Conservation (phyloP, 1,140 invertebrate species). For the Sinonovacula constricta region DNA sequence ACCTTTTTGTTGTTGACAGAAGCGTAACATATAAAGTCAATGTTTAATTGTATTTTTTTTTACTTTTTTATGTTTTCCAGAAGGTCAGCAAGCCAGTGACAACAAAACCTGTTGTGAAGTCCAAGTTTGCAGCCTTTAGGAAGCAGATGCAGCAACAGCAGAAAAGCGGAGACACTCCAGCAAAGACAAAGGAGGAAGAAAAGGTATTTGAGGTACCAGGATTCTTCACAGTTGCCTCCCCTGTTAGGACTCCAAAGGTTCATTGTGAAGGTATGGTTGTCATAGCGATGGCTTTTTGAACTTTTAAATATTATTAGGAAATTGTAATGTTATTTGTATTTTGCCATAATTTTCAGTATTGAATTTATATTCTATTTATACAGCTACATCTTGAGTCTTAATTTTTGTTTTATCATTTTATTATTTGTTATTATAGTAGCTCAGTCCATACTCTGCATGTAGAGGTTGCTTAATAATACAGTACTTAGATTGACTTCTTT, state of each 20-base stretch:
- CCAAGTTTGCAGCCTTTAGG: conserved; percentile 76
- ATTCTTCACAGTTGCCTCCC: conserved; percentile 75
- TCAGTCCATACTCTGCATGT: too few species aligned
- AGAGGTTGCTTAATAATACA: too few species aligned
- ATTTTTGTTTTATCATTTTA: too few species aligned
- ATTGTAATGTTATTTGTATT: too few species aligned
- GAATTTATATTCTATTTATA: too few species aligned
- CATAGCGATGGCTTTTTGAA: too few species aligned
- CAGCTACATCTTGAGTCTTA: too few species aligned
- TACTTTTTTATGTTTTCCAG: conserved; percentile 56
- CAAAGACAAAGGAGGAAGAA: conserved; percentile 27
- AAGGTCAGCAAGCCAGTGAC: conserved; percentile 50
- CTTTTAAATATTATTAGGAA: too few species aligned
- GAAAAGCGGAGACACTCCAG: conserved; percentile 2
- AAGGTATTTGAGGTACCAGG: conserved; percentile 74
- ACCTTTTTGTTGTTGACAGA: not conserved
- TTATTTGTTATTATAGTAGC: too few species aligned
- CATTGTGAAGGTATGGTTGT: conserved; percentile 71
- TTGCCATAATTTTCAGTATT: too few species aligned
- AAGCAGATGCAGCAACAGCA: conserved; percentile 68
- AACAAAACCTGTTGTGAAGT: conserved; percentile 64
- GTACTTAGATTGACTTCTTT: too few species aligned
- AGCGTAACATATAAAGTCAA: not conserved
- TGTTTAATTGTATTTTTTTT: too few species aligned
- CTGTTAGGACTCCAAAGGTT: conserved; percentile 59